Evolutionary conservation across 2,888 invertebrate species (phyloP).

Genomic region (Epirrita christyi): DNA sequence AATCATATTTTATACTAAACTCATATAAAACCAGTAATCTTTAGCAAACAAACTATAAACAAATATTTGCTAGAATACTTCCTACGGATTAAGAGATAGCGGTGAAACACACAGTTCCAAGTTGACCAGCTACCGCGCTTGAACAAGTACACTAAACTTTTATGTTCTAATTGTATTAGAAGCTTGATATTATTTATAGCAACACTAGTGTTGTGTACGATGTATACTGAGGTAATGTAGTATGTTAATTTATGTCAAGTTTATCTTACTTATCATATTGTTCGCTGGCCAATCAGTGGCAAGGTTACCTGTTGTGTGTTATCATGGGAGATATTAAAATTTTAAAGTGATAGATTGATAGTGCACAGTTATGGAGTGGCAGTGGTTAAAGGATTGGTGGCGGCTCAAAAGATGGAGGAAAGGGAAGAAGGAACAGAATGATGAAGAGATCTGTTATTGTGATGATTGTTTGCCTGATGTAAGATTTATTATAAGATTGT

Average conservation of each 20-base stretch:
- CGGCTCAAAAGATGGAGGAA: constrained; percentile 88
- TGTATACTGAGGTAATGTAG: constrained; percentile 78
- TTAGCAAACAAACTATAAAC: constrained; percentile 22
- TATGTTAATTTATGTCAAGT: constrained; percentile 76
- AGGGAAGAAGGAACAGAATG: constrained; percentile 79
- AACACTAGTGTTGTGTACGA: constrained; percentile 59
- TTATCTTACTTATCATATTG: constrained; percentile 74
- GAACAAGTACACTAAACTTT: constrained; percentile 27
- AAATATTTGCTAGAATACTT: constrained; percentile 29
- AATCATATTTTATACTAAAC: constrained; percentile 8
- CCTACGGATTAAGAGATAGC: constrained; percentile 24
- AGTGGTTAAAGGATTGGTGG: constrained; percentile 93
- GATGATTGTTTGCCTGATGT: constrained; percentile 89
- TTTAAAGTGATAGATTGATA: constrained; percentile 55
- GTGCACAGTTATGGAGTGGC: constrained; percentile 88
- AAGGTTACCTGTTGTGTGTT: constrained; percentile 55
- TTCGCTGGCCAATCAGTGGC: constrained; percentile 64
- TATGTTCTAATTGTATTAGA: constrained; percentile 45
- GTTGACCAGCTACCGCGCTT: constrained; percentile 13
- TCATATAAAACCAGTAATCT: constrained; percentile 21
- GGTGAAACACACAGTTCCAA: constrained; percentile 19
- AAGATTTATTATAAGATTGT: constrained; percentile 48
- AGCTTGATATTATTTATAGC: constrained; percentile 59
- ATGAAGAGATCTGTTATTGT: constrained; percentile 90
- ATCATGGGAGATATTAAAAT: constrained; percentile 51